phyloP scores from a whole-genome alignment of 2,113 vertebrate genomes.

The Pluvialis apricaria region DNA sequence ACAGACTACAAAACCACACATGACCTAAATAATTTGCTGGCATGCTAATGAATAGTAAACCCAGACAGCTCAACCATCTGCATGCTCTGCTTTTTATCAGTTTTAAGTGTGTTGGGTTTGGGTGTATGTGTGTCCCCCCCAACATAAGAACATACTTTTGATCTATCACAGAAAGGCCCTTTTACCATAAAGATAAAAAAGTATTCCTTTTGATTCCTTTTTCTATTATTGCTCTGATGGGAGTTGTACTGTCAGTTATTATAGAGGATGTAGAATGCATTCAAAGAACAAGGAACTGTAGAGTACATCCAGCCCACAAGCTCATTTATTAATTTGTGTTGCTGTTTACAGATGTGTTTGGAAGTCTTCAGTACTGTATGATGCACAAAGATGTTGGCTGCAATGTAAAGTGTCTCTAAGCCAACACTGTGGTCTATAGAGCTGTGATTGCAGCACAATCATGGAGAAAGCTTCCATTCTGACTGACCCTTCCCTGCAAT shows the following conservation, averaged over 20 bases:
- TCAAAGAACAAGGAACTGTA: not conserved
- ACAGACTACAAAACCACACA: constrained; percentile 2
- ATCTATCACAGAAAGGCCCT: not conserved
- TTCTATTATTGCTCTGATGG: not conserved
- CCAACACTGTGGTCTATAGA: not conserved
- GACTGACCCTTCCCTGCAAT: not conserved
- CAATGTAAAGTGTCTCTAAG: not conserved
- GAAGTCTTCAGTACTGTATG: not conserved
- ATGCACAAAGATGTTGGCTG: not conserved
- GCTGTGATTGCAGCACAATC: not conserved
- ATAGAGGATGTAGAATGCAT: not conserved
- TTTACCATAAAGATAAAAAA: not conserved
- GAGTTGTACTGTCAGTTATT: not conserved
- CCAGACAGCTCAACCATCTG: not conserved
- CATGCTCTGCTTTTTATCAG: constrained; percentile 26
- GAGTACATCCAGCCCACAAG: not conserved
- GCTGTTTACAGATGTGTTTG: not conserved
- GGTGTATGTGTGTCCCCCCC: not conserved
- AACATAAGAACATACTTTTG: not conserved
- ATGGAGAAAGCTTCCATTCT: not conserved
- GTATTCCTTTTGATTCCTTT: constrained; percentile 9
- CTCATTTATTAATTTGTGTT: not conserved
- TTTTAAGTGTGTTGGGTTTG: not conserved
- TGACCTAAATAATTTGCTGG: not conserved
- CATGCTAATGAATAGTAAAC: not conserved